phyloP scores from a whole-genome alignment of 2,888 invertebrate genomes.

The Tromatobia lineatoria region DNA sequence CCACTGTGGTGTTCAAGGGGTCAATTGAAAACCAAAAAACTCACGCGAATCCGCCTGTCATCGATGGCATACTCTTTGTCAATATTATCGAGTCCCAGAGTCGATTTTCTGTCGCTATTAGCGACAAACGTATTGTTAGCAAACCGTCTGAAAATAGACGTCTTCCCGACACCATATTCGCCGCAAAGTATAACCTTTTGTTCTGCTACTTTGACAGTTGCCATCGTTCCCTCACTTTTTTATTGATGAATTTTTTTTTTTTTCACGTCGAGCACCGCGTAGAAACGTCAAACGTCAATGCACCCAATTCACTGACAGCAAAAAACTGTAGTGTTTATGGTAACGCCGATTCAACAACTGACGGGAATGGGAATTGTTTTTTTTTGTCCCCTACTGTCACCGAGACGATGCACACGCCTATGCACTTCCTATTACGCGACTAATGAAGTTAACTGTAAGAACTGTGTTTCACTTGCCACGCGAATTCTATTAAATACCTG shows the following conservation, averaged over 20 bases:
- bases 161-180: slow-evolving; percentile 98
- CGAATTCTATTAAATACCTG: background rate
- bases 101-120: slow-evolving; percentile 93
- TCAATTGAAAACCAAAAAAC: slow-evolving; percentile 70
- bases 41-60: slow-evolving; percentile 93
- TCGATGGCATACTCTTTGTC: slow-evolving; percentile 92
- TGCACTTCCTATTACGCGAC: slow-evolving; percentile 5
- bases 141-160: slow-evolving; percentile 96
- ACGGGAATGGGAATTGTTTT: background rate
- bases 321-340: background rate
- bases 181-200: slow-evolving; percentile 97
- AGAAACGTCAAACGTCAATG: background rate
- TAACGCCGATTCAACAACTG: slow-evolving; percentile 7
- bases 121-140: slow-evolving; percentile 96
- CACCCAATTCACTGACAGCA: background rate
- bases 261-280: background rate
- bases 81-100: slow-evolving; percentile 96
- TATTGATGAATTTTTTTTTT: background rate
- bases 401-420: slow-evolving; percentile 27
- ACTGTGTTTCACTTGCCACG: too few species aligned
- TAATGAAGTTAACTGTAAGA: slow-evolving; percentile 22
- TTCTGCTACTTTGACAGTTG: slow-evolving; percentile 93
- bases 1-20: background rate
- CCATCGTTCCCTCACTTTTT: slow-evolving; percentile 87
- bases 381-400: background rate